Percentiles rank a stretch among this genome's conserved stretches.
Evolutionary conservation across 2,888 invertebrate species (phyloP).

Genomic region (Oasisia sp.): DNA sequence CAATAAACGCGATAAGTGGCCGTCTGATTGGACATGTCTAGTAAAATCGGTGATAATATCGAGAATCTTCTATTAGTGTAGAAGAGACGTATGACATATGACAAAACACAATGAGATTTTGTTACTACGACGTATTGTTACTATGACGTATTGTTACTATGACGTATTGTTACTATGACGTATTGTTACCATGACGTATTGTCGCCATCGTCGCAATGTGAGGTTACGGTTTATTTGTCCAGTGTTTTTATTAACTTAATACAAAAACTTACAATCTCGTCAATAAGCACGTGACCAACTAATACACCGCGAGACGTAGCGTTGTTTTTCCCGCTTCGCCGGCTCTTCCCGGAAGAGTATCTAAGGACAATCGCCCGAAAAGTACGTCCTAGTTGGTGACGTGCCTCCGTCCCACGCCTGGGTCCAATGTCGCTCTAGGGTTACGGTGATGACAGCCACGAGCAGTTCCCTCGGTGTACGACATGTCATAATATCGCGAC

Average conservation of each 20-base stretch:
- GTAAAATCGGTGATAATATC: background rate
- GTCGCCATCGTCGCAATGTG: background rate
- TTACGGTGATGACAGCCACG: background rate
- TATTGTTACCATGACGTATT: too few species aligned
- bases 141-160: too few species aligned
- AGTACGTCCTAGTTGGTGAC: background rate
- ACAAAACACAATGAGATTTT: too few species aligned
- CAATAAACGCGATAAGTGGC: too few species aligned
- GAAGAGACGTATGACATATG: background rate
- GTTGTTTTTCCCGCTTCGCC: too few species aligned
- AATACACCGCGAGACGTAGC: background rate
- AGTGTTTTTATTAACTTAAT: too few species aligned
- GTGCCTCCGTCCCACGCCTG: background rate
- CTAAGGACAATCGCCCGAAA: background rate
- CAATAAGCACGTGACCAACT: too few species aligned
- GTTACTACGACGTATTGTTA: too few species aligned
- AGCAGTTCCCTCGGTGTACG: background rate
- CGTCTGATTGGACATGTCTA: background rate
- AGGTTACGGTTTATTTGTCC: background rate
- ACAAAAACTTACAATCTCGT: too few species aligned
- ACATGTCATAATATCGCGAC: background rate
- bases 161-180: too few species aligned
- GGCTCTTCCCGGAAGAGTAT: background rate
- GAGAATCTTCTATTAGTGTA: background rate
- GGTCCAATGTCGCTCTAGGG: background rate